phyloP scores from a whole-genome alignment of 2,888 invertebrate species.

The Oscheius sp. region DNA sequence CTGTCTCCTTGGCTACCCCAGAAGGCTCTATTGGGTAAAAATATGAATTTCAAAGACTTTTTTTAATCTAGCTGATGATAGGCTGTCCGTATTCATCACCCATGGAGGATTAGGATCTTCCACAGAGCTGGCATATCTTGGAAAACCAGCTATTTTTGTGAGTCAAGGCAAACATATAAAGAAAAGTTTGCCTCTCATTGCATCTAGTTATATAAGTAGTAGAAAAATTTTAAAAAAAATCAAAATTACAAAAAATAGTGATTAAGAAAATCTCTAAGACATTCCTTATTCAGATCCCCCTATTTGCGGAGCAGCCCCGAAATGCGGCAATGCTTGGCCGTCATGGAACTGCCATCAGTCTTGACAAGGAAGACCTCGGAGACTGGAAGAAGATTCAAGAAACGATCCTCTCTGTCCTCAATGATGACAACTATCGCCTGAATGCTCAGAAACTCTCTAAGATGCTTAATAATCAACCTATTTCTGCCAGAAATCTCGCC shows the following conservation, averaged over 20 bases:
- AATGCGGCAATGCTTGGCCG: slow-evolving; percentile 42
- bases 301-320: slow-evolving; percentile 40
- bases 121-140: slow-evolving; percentile 42
- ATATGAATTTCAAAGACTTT: no score
- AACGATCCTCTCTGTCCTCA: slow-evolving; percentile 15
- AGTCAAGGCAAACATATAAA: no score
- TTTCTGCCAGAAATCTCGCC: slow-evolving; percentile 6
- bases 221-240: no score
- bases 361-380: slow-evolving; percentile 32
- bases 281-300: slow-evolving; percentile 31
- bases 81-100: slow-evolving; percentile 45
- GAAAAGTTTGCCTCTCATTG: no score
- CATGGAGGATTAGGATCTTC: slow-evolving; percentile 44
- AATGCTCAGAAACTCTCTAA: not conserved
- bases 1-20: slow-evolving; percentile 55
- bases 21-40: slow-evolving; percentile 40
- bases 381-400: slow-evolving; percentile 17
- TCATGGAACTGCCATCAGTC: slow-evolving; percentile 32
- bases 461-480: slow-evolving; percentile 12
- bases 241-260: slow-evolving; percentile 2
- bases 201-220: no score
- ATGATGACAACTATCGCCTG: not conserved
- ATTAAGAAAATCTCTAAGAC: not conserved
- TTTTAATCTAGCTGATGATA: slow-evolving; percentile 38
- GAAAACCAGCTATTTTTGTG: slow-evolving; percentile 40